Percentiles rank a stretch among this genome's conserved stretches.
These are phyloP conservation scores for Montipora efflorescens DNA, from an alignment of 64 coral and sea anemone species.

Conservation along the genomic window DNA sequence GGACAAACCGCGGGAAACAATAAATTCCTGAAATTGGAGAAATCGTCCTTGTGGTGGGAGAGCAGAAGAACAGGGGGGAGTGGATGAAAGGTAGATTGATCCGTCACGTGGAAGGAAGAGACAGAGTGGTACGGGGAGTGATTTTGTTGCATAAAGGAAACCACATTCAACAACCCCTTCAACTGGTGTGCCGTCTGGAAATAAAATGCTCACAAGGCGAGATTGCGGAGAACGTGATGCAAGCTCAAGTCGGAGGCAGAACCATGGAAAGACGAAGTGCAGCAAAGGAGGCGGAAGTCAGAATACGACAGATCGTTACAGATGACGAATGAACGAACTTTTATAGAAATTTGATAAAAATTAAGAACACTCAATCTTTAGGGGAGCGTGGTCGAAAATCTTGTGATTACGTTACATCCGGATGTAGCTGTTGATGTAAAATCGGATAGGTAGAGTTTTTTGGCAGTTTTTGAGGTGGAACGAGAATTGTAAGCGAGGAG, in stretches of 20 bases:
- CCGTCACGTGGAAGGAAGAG: slow-evolving; percentile 53
- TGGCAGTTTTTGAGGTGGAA: too few relatives aligned
- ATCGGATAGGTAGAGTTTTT: too few relatives aligned
- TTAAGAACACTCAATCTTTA: neutral
- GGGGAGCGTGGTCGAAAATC: neutral
- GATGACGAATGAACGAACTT: slow-evolving; percentile 5
- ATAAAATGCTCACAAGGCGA: slow-evolving; percentile 31
- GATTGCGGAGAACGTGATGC: neutral
- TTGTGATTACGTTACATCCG: too few relatives aligned
- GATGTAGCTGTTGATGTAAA: too few relatives aligned
- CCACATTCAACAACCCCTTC: slow-evolving; percentile 44
- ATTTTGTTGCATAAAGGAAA: slow-evolving; percentile 51
- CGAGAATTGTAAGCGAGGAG: too few relatives aligned
- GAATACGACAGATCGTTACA: slow-evolving; percentile 2
- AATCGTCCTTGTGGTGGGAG: slow-evolving; percentile 68
- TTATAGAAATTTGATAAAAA: neutral
- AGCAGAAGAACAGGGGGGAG: slow-evolving; percentile 79
- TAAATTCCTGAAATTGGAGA: slow-evolving; percentile 57
- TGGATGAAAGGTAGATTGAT: slow-evolving; percentile 80
- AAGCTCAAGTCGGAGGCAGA: neutral
- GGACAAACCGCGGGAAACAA: slow-evolving; percentile 47
- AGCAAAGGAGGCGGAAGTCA: neutral
- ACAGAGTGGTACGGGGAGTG: slow-evolving; percentile 64
- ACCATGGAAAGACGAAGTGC: neutral
- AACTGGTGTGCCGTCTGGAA: slow-evolving; percentile 51